Evolutionary conservation across 1,140 invertebrate species (phyloP).

Genomic region (Tetramorium parvispinum): DNA sequence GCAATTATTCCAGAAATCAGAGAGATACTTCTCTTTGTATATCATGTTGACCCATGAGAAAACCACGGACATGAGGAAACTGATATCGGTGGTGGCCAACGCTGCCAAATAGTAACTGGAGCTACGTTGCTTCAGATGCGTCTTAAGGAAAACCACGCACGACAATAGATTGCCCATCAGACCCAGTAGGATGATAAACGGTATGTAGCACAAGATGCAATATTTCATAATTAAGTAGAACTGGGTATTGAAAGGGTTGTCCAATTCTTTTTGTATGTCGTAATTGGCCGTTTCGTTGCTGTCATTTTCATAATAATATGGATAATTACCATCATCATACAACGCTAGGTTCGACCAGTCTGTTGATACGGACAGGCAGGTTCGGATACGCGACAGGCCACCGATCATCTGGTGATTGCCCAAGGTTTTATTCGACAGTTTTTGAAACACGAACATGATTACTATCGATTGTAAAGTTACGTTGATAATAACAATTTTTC

Average conservation of each 20-base stretch:
- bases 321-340: too few species aligned
- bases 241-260: slow-evolving; percentile 74
- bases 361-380: too few species aligned
- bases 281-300: not conserved
- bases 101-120: slow-evolving; percentile 88
- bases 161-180: too few species aligned
- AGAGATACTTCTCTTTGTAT: slow-evolving; percentile 84
- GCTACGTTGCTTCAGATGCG: slow-evolving; percentile 86
- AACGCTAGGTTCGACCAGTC: slow-evolving; percentile 30
- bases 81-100: slow-evolving; percentile 86
- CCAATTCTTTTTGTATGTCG: slow-evolving; percentile 66
- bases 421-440: not conserved
- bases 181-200: too few species aligned
- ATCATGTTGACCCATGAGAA: slow-evolving; percentile 87
- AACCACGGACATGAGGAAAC: slow-evolving; percentile 85
- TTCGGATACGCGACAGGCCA: slow-evolving; percentile 19
- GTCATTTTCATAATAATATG: slow-evolving; percentile 29
- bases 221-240: slow-evolving; percentile 84
- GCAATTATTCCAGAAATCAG: slow-evolving; percentile 86
- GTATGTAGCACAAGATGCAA: slow-evolving; percentile 86
- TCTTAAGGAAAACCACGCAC: too few species aligned
- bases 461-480: not conserved
- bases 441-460: slow-evolving; percentile 18
- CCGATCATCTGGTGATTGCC: slow-evolving; percentile 9
- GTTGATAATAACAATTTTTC: not conserved